Evolutionary conservation across 2,888 invertebrate genomes (phyloP), one percentile per base, ranked within the genome.

Genomic region (Opisthograptis luteolata): DNA sequence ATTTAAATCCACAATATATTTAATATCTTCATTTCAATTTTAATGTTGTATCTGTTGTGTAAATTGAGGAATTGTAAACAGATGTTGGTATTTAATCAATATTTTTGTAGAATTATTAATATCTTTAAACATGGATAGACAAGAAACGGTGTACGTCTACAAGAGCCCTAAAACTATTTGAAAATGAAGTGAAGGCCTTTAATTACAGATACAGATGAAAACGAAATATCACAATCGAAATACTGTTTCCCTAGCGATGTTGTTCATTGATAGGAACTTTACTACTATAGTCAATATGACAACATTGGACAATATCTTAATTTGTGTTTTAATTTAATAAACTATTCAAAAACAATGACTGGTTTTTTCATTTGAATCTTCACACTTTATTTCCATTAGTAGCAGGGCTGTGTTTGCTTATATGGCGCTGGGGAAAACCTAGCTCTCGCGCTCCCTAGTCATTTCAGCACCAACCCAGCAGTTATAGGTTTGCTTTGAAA

Each of bases 1-100:
- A 87, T 87, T 87, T 71, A 78, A 81, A 72, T 70, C 73, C 75
- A 77, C 73, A 70, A 71, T 70, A 71, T 69, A 67, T 61, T 55
- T 62, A 73, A 59, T 73, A 59, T 60, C 24, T 45, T 45, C 45
- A 64, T 45, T 55, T 50, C 60, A 6, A 20, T 22, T 12, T 37
- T 32, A 22, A 28, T 43, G 56, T 57, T 63, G 56, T 65, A 63
- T 62, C 49, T 64, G 59, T 66, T 69, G 41, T 58, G 52, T 53
- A 57, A 56, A 58, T 43, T 59, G 71, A 67, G 62, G 68, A 73
- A 76, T 67, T 75, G 68, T 75, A 76, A 70, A 62, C 40, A 24
- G 62, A 58, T 57, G 51, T 22, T n/a, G 1, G 2, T 60, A 56
- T 58, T 52, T 55, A 62, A 66, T 61, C 53, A 49, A 69, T 73